Evolutionary conservation across 2,113 vertebrate species (phyloP), one percentile per base, ranked within the genome.

Genomic region (Serilophus lunatus): DNA sequence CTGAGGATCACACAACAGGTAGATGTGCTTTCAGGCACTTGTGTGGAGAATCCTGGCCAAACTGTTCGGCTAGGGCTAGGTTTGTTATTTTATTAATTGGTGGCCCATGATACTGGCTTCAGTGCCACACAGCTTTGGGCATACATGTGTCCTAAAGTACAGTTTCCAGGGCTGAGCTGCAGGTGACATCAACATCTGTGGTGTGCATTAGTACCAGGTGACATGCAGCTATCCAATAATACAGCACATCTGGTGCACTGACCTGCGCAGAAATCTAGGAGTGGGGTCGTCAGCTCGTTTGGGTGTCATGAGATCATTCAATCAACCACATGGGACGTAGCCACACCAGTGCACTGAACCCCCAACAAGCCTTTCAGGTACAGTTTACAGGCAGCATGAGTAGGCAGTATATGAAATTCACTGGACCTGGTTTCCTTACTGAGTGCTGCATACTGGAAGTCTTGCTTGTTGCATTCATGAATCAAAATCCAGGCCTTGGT

Each of bases 361-460:
- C n/a, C 31, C 49, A 60, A 7, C 8, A 63, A 76, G 24, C 13
- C 49, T 60, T 51, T 15, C 1, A 29, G 38, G 6, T 13, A 7
- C 35, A 82, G 24, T 36, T 75, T 1, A 2, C 40, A 70, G 47
- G 50, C 18, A 45, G 26, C 4, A 1, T 36, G 47, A 56, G 18
- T 2, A 6, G 26, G 35, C 17, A 13, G 20, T 2, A 2, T 11
- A 10, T 29, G 35, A 61, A 26, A 12, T 9, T 49, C 5, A 6
- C 7, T 38, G 57, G 11, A 9, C 59, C 72, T 2, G 0, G 8
- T 86, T 75, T 63, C 25, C 28, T 79, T 47, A 14, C 10, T 0
- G 0, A 45, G 11, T 13, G 47, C 35, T 45, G 18, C 0, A 0
- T 54, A 11, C 54, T 11, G 16, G 40, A 77, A 92, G 25, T 36